A percentile compares a stretch with the other conserved stretches of the same genome.
phyloP scores from a whole-genome alignment of 1,140 invertebrate species.

The Pararge aegeria region DNA sequence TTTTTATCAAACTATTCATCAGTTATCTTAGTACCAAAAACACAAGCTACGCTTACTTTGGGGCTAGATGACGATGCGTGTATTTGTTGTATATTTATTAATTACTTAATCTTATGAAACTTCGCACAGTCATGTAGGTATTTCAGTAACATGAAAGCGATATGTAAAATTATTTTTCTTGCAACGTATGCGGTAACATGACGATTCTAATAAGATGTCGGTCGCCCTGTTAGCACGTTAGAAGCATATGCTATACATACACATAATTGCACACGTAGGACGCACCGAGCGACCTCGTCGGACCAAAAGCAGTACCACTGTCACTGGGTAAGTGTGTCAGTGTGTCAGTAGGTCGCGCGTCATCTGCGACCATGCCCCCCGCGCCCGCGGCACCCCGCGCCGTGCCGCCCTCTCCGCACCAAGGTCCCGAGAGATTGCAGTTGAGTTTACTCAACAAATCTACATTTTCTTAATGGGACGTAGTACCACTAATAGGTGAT shows the following conservation, averaged over 20 bases:
- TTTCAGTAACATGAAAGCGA: no score
- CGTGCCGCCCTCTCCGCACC: constrained; percentile 45
- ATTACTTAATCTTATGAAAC: no score
- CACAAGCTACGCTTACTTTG: no score
- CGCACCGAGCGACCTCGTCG: constrained; percentile 66
- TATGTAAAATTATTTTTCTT: not conserved
- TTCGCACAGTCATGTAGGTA: no score
- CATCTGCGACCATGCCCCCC: constrained; percentile 64
- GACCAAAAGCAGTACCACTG: constrained; percentile 76
- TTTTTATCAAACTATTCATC: no score
- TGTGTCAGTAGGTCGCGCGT: constrained; percentile 75
- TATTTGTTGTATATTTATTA: no score
- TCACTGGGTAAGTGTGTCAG: constrained; percentile 77
- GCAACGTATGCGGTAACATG: not conserved
- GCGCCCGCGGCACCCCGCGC: constrained; percentile 25
- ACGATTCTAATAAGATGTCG: not conserved
- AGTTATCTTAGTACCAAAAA: no score
- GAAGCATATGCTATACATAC: constrained; percentile 28
- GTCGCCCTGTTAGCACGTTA: constrained; percentile 14
- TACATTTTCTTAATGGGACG: constrained; percentile 45
- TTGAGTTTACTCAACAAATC: constrained; percentile 54
- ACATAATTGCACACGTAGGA: constrained; percentile 59
- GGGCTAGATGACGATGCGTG: no score
- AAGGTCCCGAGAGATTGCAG: constrained; percentile 69
- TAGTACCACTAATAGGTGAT: constrained; percentile 17